Base-by-base conservation (phyloP, 2,113 vertebrate genomes). In the Aphyosemion australe region DNA sequence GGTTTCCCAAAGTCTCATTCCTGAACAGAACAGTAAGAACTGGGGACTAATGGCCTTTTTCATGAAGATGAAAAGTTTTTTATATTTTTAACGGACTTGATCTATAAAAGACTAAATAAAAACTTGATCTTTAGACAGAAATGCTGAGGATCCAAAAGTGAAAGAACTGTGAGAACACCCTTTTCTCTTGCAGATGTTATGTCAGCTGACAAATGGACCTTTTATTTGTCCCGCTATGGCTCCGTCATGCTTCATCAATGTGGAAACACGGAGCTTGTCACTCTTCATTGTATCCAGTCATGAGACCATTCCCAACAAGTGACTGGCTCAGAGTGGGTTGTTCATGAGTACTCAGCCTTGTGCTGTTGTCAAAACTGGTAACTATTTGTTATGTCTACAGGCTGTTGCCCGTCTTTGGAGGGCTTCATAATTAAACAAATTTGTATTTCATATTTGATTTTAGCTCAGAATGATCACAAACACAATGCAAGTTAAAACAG, bases 211-310 rank as follows among this genome's bases (percentile, higher is more conserved):
- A 51, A 79, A 31, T 61, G 16, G 43, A 43, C 7, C 15, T 12
- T 12, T 65, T 19, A 8, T 79, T 53, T 69, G 14, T 51, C 49
- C 11, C 1, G 8, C 43, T 51, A 54, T 63, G 13, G 52, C 57
- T 50, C 31, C 9, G 37, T 26, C 10, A 32, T 34, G 55, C 21
- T 12, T 53, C 59, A 0, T 20, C 45, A 72, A 61, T 63, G 51
- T 68, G 60, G 42, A 74, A 76, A 67, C 39, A 0, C 2, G 13
- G 12, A 20, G 43, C 56, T 60, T 53, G 31, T 77, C 19, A 43
- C 34, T 65, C 46, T 34, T 45, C 4, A 55, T 61, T 56, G 9
- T 15, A 61, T 19, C n/a, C 41, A 34, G 69, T 62, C 67, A 67
- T 57, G 1, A 58, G 61, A 49, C 56, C 8, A 42, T 43, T 48